Evolutionary conservation across 2,797 vertebrate species (phyloP).

Genomic region (Microcaecilia unicolor): DNA sequence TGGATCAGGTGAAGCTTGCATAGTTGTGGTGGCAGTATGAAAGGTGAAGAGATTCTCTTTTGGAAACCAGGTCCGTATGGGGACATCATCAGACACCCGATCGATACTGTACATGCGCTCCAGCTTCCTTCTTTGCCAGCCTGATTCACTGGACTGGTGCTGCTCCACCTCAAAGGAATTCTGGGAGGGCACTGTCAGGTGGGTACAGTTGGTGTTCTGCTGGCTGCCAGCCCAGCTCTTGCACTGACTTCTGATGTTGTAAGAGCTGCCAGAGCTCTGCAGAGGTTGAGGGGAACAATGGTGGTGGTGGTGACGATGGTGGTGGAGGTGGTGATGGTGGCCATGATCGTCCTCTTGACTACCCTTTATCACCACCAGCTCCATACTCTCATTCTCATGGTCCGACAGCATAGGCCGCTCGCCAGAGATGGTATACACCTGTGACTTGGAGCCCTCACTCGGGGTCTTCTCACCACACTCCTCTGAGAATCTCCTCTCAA

Average conservation of each 20-base stretch:
- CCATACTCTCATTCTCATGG: conserved; percentile 67
- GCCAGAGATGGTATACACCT: conserved; percentile 83
- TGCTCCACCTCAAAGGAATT: conserved; percentile 78
- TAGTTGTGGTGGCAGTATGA: no score
- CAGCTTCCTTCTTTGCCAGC: conserved; percentile 71
- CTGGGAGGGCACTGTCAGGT: conserved; percentile 49
- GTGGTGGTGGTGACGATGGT: conserved; percentile 38
- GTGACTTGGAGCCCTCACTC: conserved; percentile 52
- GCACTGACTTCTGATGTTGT: conserved; percentile 55
- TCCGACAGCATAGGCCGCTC: conserved; percentile 76
- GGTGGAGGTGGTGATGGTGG: conserved; percentile 17
- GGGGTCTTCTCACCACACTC: conserved; percentile 48
- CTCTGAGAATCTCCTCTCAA: conserved; percentile 68
- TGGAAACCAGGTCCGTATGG: no score
- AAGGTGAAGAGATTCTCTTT: no score
- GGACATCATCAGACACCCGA: conserved; percentile 74
- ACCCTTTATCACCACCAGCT: conserved; percentile 77
- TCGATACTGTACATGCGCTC: conserved; percentile 92
- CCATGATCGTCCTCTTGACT: conserved; percentile 35
- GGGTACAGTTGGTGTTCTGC: conserved; percentile 65
- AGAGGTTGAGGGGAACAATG: conserved; percentile 65
- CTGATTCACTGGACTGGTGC: conserved; percentile 47
- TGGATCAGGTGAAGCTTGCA: no score
- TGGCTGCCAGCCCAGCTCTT: conserved; percentile 66
- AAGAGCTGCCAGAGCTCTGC: conserved; percentile 61